A percentile compares a stretch with the other conserved stretches of the same genome.
Conservation (phyloP, 2,113 vertebrate genomes). For the Platysteira castanea region DNA sequence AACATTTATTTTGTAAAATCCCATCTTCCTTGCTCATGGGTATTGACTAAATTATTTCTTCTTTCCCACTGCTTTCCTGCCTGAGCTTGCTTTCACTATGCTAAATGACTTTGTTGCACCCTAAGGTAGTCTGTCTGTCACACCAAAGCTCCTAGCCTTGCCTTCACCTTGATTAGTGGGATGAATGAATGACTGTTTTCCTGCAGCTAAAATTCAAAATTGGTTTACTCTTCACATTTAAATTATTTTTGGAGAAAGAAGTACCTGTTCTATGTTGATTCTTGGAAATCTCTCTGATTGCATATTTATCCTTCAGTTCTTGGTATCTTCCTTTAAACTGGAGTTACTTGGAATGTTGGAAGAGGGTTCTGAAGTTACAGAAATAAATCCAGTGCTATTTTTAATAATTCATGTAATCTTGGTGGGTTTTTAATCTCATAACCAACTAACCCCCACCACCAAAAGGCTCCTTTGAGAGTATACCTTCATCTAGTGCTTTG, state of each 20-base stretch:
- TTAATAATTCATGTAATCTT: neutral
- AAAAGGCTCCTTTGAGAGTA: neutral
- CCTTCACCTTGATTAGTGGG: neutral
- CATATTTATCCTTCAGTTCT: neutral
- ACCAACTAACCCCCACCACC: neutral
- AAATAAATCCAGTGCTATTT: neutral
- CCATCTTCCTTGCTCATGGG: neutral
- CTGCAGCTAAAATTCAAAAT: neutral
- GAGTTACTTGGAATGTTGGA: neutral
- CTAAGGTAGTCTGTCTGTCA: neutral
- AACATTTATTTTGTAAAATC: neutral
- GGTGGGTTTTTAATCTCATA: neutral
- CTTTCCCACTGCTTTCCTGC: neutral
- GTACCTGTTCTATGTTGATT: neutral
- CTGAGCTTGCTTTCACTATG: neutral
- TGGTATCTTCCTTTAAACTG: neutral
- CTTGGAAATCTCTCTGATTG: neutral
- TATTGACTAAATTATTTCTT: neutral
- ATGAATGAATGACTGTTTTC: conserved; percentile 24
- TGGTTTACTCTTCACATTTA: neutral
- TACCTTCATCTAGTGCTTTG: neutral
- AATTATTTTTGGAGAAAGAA: neutral
- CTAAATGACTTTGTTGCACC: neutral
- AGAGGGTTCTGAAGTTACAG: neutral
- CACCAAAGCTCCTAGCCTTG: neutral